Evolutionary conservation across 92 coral and sea anemone genomes (phyloP).

Genomic region (Epizoanthus ramosus): DNA sequence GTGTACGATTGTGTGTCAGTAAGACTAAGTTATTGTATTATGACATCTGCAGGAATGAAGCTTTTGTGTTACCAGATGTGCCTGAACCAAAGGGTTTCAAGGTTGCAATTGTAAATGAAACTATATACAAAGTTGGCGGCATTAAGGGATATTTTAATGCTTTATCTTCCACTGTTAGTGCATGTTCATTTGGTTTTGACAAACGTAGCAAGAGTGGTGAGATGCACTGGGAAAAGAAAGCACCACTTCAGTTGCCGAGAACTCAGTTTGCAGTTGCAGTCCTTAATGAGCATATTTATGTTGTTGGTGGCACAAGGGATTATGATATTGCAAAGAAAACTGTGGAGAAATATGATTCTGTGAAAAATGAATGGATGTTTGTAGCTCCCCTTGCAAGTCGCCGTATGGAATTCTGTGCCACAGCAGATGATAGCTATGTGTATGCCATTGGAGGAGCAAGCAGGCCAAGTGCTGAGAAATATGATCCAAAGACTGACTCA

Average conservation of each 20-base stretch:
- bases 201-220: conserved; percentile 18
- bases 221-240: conserved; percentile 57
- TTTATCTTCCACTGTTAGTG: conserved; percentile 42
- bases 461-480: conserved; percentile 55
- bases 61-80: conserved; percentile 45
- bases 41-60: conserved; percentile 59
- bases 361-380: conserved; percentile 51
- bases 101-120: conserved; percentile 54
- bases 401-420: conserved; percentile 59
- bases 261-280: conserved; percentile 43
- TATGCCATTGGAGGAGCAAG: conserved; percentile 71
- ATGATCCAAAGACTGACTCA: conserved; percentile 45
- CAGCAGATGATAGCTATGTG: conserved; percentile 48
- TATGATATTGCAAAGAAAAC: conserved; percentile 17
- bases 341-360: conserved; percentile 69
- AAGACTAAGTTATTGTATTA: conserved; percentile 64
- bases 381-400: conserved; percentile 53
- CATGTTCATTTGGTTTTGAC: conserved; percentile 54
- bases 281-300: conserved; percentile 58
- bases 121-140: conserved; percentile 67
- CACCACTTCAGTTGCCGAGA: conserved; percentile 54
- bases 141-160: conserved; percentile 43
- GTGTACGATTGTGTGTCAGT: conserved; percentile 41
- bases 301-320: conserved; percentile 63
- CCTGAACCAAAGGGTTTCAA: conserved; percentile 48